Conservation (phyloP, 2,113 vertebrate genomes). For the Cheirogaleus medius region DNA sequence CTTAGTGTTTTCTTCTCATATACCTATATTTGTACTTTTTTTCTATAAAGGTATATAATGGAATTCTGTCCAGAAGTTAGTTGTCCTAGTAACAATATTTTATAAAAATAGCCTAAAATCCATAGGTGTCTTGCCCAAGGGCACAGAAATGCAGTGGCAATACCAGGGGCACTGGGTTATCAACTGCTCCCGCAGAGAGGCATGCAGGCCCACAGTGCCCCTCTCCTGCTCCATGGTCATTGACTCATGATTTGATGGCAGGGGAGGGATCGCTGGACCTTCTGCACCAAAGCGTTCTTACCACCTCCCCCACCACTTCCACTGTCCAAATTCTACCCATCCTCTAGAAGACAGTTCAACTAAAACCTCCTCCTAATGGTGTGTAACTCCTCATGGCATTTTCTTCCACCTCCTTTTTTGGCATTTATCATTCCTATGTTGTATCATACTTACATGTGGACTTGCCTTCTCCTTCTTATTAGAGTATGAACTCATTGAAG, state of each 20-base stretch:
- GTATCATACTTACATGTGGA: not conserved
- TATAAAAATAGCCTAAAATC: not conserved
- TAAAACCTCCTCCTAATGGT: not conserved
- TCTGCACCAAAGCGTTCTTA: not conserved
- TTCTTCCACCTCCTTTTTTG: not conserved
- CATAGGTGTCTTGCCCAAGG: not conserved
- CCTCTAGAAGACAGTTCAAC: not conserved
- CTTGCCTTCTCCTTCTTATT: not conserved
- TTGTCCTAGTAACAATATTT: not conserved
- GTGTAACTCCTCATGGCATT: fast-evolving
- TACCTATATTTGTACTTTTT: not conserved
- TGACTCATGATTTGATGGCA: not conserved
- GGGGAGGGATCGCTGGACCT: not conserved
- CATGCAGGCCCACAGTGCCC: fast-evolving
- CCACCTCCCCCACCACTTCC: not conserved
- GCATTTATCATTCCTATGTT: not conserved
- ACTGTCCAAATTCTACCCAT: not conserved
- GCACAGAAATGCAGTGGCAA: not conserved
- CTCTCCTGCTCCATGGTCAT: not conserved
- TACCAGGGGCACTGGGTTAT: not conserved
- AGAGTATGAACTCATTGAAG: not conserved
- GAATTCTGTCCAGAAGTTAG: not conserved
- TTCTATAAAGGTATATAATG: not conserved
- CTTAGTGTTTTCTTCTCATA: not conserved
- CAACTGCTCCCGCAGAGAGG: not conserved